Percentiles rank a stretch among this genome's conserved stretches.
Evolutionary conservation across 2,888 invertebrate species (phyloP).

Genomic region (Lasioglossum calceatum): DNA sequence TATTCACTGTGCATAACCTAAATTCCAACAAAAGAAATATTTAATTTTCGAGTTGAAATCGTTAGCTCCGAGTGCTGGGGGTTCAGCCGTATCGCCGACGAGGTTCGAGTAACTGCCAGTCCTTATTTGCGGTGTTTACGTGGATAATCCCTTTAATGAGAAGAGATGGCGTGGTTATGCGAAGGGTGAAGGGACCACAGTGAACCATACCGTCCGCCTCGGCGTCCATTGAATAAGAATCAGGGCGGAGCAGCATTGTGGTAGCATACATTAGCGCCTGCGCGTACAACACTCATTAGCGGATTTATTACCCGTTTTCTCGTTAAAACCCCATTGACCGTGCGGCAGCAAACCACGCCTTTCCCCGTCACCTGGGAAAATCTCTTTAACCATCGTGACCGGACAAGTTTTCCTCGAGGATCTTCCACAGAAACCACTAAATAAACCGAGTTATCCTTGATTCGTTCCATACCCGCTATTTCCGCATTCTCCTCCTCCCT

Average conservation of each 20-base stretch:
- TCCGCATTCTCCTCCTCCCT: not conserved
- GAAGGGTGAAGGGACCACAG: conserved; percentile 25
- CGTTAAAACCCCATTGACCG: conserved; percentile 63
- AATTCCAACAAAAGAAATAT: too few species aligned
- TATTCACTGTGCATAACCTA: too few species aligned
- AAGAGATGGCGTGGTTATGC: conserved; percentile 56
- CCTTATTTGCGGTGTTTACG: conserved; percentile 78
- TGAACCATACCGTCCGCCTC: not conserved
- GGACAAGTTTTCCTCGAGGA: not conserved
- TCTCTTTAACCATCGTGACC: conserved; percentile 22
- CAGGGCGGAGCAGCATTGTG: conserved; percentile 75
- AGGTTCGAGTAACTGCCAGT: not conserved
- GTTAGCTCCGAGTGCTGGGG: too few species aligned
- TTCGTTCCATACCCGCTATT: conserved; percentile 6
- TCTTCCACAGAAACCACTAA: not conserved
- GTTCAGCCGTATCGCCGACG: too few species aligned
- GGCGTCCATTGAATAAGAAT: conserved; percentile 39
- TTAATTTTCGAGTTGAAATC: too few species aligned
- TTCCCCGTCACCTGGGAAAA: conserved; percentile 34
- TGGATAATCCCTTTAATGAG: conserved; percentile 76
- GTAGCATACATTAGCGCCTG: conserved; percentile 80
- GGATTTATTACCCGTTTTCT: conserved; percentile 78
- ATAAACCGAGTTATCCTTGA: not conserved
- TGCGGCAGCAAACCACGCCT: conserved; percentile 64
- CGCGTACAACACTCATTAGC: conserved; percentile 79